Base-by-base conservation (phyloP, 2,888 invertebrate species). In the Cerceris rybyensis region DNA sequence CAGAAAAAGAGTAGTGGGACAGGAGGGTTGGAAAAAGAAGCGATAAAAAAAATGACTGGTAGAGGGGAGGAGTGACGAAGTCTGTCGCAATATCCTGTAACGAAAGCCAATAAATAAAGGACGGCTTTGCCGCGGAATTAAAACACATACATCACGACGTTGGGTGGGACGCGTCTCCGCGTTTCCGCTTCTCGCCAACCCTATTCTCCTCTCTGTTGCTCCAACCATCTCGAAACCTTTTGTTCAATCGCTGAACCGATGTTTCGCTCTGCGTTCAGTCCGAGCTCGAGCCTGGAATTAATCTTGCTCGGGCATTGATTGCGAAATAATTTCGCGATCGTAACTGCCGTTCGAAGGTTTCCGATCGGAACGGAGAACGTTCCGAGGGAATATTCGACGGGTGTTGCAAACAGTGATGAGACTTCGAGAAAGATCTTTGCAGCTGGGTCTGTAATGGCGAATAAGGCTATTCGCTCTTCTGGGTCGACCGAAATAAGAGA, bases 41-140 rank as follows among this genome's bases (percentile, higher is more conserved):
- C 42, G 63, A 39, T 16, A 6, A 46, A 43, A 49, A 67, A 46
- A 50, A 60, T 6, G 39, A 39, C 49, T 39, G 67, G 28, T 9
- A 49, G 28, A 65, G 71, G 55, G 41, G 57, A 57, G 50, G 66
- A 49, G 85, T 88, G 89, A 89, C 90, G 79, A 87, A 88, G 86
- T 86, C 86, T 83, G 86, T 86, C 83, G 90, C 88, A 90, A 90
- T 90, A 90, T 89, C 89, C 88, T 83, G 85, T 86, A 88, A 88
- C 89, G 82, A 88, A 88, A 84, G 88, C 88, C 89, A 89, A 90
- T 90, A 90, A 90, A 90, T 90, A 90, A 90, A 90, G 86, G 83
- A 88, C 85, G 85, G 78, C 83, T 87, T 85, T 79, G 78, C 83
- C 84, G 72, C 86, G 88, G 87, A 90, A 90, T 90, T 90, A 90